These are phyloP conservation scores for Prunella strophiata DNA, from an alignment of 2,797 vertebrate genomes.

Conservation along the genomic window DNA sequence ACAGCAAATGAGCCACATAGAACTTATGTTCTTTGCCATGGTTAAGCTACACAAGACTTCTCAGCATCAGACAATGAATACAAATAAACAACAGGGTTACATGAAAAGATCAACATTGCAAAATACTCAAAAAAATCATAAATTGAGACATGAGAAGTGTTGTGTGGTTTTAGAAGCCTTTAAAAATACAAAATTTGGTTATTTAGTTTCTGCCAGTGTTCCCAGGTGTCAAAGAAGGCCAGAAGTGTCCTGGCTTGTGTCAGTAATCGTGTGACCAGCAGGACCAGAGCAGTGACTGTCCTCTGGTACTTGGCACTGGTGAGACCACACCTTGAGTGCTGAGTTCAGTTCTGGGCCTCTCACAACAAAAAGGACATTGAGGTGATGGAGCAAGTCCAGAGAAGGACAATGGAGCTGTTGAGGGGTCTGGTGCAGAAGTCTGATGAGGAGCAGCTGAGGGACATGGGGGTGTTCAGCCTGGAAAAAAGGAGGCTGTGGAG, in stretches of 20 bases:
- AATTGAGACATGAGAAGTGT: neutral
- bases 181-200: neutral
- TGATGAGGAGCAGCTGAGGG: neutral
- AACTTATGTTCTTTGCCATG: neutral
- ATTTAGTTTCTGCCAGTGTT: neutral
- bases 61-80: neutral
- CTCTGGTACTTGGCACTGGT: neutral
- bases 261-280: neutral
- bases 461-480: neutral
- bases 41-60: neutral
- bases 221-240: neutral
- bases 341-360: neutral
- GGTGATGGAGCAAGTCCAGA: neutral
- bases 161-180: neutral
- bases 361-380: too few species aligned
- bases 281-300: neutral
- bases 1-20: neutral
- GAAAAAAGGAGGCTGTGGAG: neutral
- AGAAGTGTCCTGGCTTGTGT: neutral
- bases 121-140: neutral
- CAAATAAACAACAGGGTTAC: neutral
- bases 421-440: neutral
- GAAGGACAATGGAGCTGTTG: neutral
- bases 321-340: neutral
- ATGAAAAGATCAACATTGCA: neutral